A percentile compares a stretch with the other conserved stretches of the same genome.
Conservation (phyloP, 2,797 vertebrate genomes). For the Monodelphis domestica region DNA sequence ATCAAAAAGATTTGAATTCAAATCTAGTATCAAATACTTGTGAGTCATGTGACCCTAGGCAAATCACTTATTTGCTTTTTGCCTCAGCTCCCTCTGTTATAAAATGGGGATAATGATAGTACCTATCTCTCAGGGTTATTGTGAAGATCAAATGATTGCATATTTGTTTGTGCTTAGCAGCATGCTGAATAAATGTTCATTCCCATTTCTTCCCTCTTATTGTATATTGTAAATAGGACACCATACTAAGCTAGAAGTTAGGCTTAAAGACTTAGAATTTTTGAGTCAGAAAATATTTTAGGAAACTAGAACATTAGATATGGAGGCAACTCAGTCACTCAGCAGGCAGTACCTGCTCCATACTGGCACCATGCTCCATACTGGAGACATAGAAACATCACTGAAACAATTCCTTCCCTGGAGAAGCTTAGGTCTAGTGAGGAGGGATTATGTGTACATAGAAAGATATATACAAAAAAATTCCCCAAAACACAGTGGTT, state of each 20-base stretch:
- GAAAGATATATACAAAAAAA: neutral
- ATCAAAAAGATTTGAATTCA: neutral
- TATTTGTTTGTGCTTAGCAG: neutral
- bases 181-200: neutral
- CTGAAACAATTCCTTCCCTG: neutral
- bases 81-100: neutral
- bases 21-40: neutral
- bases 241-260: neutral
- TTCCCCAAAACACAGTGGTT: too few relatives aligned
- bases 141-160: neutral
- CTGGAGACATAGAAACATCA: neutral
- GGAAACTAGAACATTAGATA: neutral
- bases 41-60: neutral
- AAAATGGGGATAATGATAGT: neutral
- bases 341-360: neutral
- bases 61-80: neutral
- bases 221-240: neutral
- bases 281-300: neutral
- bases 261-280: neutral
- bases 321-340: neutral
- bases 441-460: neutral
- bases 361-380: neutral
- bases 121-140: neutral
- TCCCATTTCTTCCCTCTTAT: neutral
- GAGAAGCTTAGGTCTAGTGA: neutral